Evolutionary conservation across 2,888 invertebrate species (phyloP).

Genomic region (Eilema depressum): DNA sequence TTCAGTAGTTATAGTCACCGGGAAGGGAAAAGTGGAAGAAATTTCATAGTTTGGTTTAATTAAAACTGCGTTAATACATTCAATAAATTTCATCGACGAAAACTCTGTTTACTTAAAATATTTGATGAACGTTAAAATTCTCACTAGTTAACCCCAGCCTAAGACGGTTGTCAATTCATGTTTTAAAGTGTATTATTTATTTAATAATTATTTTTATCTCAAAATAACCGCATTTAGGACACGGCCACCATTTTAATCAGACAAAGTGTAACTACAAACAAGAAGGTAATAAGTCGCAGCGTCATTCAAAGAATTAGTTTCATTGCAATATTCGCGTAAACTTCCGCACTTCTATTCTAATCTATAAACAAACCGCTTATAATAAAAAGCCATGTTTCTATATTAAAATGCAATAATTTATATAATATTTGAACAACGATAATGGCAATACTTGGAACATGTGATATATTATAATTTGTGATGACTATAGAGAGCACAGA

Average conservation of each 20-base stretch:
- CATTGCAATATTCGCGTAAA: neutral
- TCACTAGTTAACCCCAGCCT: neutral
- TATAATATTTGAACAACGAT: constrained; percentile 42
- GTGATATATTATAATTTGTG: constrained; percentile 18
- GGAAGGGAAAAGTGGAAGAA: too few relatives aligned
- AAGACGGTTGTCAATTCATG: neutral
- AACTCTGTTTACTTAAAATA: neutral
- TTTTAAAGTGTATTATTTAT: neutral
- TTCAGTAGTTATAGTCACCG: neutral
- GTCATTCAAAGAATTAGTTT: neutral
- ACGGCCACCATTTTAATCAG: neutral
- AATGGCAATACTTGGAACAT: constrained; percentile 37
- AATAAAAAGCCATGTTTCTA: constrained; percentile 25
- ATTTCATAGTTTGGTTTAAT: too few relatives aligned
- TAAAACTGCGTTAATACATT: neutral
- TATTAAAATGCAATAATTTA: constrained; percentile 34
- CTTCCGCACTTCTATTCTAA: neutral
- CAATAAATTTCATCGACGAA: neutral
- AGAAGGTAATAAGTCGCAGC: neutral
- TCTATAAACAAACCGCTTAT: constrained; percentile 19
- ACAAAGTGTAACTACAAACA: neutral
- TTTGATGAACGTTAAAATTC: neutral
- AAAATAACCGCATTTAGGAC: neutral
- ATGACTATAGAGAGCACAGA: constrained; percentile 39
- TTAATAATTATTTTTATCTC: neutral